Percentiles rank a stretch among this genome's conserved stretches.
phyloP scores from a whole-genome alignment of 2,797 vertebrate species.

The Enteromius treurensis region DNA sequence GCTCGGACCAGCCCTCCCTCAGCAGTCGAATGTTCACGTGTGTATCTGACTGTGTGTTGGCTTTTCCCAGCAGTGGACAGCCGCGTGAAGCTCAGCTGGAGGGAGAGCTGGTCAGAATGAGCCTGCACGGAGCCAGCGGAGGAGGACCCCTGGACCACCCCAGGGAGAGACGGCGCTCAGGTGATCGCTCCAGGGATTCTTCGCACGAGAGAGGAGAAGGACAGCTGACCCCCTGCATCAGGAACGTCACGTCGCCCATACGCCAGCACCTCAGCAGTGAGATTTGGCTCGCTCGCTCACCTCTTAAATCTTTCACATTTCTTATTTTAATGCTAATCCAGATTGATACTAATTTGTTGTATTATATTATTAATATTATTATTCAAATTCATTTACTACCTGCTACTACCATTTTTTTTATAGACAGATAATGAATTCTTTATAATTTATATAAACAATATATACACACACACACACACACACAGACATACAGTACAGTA shows the following conservation, averaged over 20 bases:
- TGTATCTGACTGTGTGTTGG: constrained; percentile 36
- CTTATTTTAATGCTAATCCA: neutral
- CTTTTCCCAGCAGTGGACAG: constrained; percentile 73
- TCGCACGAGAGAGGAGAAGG: constrained; percentile 93
- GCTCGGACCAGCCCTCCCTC: constrained; percentile 38
- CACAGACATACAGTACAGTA: no score
- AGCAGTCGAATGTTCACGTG: constrained; percentile 25
- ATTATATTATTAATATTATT: neutral
- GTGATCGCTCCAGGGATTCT: constrained; percentile 93
- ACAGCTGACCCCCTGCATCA: constrained; percentile 96
- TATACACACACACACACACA: no score
- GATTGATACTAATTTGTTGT: neutral
- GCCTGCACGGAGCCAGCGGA: constrained; percentile 80
- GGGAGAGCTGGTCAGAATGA: constrained; percentile 83
- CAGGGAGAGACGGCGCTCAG: constrained; percentile 87
- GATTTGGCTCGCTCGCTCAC: neutral
- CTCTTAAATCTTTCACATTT: neutral
- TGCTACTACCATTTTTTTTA: neutral
- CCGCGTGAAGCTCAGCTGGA: constrained; percentile 81
- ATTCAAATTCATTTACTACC: neutral
- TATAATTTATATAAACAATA: neutral
- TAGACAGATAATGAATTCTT: neutral
- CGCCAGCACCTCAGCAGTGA: constrained; percentile 86
- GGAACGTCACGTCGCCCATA: constrained; percentile 95
- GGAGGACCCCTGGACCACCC: constrained; percentile 78